These are phyloP conservation scores for Vanessa cardui DNA, from an alignment of 2,888 invertebrate genomes.

Conservation along the genomic window DNA sequence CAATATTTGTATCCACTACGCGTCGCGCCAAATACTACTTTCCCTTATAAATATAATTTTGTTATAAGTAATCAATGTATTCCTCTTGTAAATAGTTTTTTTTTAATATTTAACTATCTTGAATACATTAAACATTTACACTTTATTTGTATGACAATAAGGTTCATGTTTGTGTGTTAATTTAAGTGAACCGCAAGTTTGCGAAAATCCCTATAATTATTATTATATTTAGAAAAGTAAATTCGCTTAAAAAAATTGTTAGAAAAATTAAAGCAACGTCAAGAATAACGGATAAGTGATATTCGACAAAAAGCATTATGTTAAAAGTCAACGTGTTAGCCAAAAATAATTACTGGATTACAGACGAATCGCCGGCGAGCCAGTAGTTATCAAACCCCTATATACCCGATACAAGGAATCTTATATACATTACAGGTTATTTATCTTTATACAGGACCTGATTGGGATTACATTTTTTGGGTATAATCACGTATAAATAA, in stretches of 20 bases:
- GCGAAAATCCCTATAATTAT: neutral
- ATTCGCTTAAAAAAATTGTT: too few relatives aligned
- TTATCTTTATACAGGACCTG: too few relatives aligned
- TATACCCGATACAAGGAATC: too few relatives aligned
- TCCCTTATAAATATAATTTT: too few relatives aligned
- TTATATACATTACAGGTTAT: too few relatives aligned
- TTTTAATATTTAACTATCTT: neutral
- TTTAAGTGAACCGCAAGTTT: neutral
- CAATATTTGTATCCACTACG: neutral
- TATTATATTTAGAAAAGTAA: neutral
- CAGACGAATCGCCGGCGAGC: too few relatives aligned
- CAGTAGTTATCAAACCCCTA: too few relatives aligned
- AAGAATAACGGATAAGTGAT: neutral
- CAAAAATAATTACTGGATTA: too few relatives aligned
- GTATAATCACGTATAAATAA: too few relatives aligned
- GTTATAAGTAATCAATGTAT: neutral
- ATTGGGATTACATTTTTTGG: too few relatives aligned
- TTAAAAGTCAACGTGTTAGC: too few relatives aligned
- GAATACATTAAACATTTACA: conserved; percentile 2
- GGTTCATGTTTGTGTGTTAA: conserved; percentile 11
- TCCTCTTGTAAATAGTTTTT: neutral
- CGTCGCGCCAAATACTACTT: neutral
- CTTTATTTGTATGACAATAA: conserved; percentile 22
- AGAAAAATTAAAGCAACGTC: neutral
- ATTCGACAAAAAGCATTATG: too few relatives aligned